phyloP scores from a whole-genome alignment of 1,140 invertebrate genomes.

The Neotoxoptera formosana region DNA sequence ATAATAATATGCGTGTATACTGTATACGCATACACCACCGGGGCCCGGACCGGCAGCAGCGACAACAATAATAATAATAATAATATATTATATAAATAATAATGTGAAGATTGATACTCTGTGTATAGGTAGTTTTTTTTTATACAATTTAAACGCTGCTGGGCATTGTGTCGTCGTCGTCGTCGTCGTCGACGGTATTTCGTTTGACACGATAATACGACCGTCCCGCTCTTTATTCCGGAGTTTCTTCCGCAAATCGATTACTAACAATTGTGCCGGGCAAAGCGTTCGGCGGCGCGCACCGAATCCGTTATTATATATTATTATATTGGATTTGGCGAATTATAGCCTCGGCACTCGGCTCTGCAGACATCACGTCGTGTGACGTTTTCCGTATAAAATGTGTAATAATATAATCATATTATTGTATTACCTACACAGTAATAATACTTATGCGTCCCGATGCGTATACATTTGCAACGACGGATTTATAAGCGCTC shows the following conservation, averaged over 20 bases:
- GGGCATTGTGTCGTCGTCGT: background rate
- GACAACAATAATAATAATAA: background rate
- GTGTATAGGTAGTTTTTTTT: background rate
- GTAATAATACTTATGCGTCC: background rate
- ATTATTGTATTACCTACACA: background rate
- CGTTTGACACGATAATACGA: constrained; percentile 37
- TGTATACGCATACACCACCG: background rate
- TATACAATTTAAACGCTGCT: background rate
- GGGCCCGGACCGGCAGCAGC: background rate
- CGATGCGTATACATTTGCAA: background rate
- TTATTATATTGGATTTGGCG: constrained; percentile 37
- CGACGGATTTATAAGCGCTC: background rate
- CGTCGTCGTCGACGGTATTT: background rate
- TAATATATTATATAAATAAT: constrained; percentile 14
- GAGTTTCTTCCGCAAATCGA: constrained; percentile 48
- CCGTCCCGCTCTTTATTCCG: constrained; percentile 24
- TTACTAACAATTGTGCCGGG: background rate
- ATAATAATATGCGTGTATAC: too few relatives aligned
- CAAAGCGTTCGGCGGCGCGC: constrained; percentile 31
- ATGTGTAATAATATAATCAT: background rate
- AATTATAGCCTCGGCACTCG: constrained; percentile 12
- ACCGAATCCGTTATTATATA: constrained; percentile 34
- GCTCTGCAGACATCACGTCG: background rate
- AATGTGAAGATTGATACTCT: constrained; percentile 8
- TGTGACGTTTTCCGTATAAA: background rate